These are phyloP conservation scores for Danio tinwini DNA, from an alignment of 2,797 vertebrate species.

Conservation along the genomic window DNA sequence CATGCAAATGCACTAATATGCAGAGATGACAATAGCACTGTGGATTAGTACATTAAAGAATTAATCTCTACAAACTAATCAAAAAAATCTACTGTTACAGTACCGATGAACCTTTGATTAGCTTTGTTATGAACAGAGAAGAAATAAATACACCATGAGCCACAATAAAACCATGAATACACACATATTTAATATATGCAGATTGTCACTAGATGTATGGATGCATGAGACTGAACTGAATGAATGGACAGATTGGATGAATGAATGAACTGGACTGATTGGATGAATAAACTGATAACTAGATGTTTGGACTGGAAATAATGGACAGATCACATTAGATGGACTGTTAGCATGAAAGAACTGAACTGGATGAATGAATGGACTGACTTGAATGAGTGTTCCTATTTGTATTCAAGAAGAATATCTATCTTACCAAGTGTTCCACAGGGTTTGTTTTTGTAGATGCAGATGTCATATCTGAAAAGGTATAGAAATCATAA, in stretches of 20 bases:
- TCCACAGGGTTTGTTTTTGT: conserved; percentile 99
- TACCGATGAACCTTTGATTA: conserved; percentile 36
- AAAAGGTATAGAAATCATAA: conserved; percentile 36
- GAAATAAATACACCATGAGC: not conserved
- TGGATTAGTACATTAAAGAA: conserved; percentile 16
- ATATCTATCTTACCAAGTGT: conserved; percentile 86
- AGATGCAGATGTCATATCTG: conserved; percentile 99
- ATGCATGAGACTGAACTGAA: not conserved
- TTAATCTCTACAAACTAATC: conserved; percentile 22
- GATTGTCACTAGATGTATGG: not conserved
- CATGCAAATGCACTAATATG: conserved; percentile 18
- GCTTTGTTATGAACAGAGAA: conserved; percentile 42
- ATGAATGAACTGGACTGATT: not conserved
- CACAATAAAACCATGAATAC: not conserved
- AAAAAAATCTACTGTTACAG: not conserved
- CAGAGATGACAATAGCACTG: not conserved
- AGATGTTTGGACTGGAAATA: not conserved
- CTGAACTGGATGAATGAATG: not conserved
- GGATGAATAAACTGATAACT: not conserved
- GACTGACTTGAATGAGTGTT: not conserved
- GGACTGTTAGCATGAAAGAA: not conserved
- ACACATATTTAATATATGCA: conserved; percentile 7
- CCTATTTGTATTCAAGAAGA: not conserved
- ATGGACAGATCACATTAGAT: not conserved
- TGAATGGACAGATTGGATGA: not conserved